A percentile compares a stretch with the other conserved stretches of the same genome.
phyloP scores from a whole-genome alignment of 2,888 invertebrate species.

The Limnephilus marmoratus region DNA sequence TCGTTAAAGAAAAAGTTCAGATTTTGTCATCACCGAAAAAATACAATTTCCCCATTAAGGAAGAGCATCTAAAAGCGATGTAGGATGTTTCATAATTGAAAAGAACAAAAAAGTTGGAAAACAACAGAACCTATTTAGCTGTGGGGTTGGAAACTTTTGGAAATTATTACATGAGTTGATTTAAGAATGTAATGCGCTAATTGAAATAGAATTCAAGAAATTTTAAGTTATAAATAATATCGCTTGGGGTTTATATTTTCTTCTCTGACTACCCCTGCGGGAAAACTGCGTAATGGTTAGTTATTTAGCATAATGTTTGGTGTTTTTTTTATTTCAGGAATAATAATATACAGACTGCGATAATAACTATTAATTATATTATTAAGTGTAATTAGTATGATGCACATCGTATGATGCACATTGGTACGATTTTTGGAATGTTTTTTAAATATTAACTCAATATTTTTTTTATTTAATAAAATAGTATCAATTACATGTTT shows the following conservation, averaged over 20 bases:
- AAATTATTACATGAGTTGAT: not conserved
- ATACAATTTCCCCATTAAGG: slow-evolving; percentile 2
- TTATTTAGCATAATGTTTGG: too few species aligned
- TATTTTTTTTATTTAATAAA: too few species aligned
- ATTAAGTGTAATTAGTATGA: too few species aligned
- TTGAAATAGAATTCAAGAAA: not conserved
- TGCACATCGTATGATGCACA: too few species aligned
- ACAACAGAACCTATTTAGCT: not conserved
- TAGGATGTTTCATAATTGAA: not conserved
- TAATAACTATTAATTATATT: too few species aligned
- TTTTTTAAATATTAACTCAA: too few species aligned
- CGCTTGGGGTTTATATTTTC: not conserved
- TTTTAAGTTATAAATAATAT: not conserved
- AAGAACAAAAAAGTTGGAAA: not conserved
- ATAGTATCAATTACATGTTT: too few species aligned
- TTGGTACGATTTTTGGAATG: too few species aligned
- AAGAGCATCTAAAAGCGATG: not conserved
- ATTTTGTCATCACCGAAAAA: not conserved
- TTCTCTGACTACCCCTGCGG: too few species aligned
- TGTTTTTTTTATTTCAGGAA: too few species aligned
- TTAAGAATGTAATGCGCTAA: not conserved
- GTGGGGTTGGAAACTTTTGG: not conserved
- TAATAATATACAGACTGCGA: too few species aligned
- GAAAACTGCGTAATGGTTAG: too few species aligned
- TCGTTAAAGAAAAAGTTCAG: slow-evolving; percentile 7